These are phyloP conservation scores for Stictocephala bisonia DNA, from an alignment of 2,888 invertebrate genomes.

Conservation along the genomic window DNA sequence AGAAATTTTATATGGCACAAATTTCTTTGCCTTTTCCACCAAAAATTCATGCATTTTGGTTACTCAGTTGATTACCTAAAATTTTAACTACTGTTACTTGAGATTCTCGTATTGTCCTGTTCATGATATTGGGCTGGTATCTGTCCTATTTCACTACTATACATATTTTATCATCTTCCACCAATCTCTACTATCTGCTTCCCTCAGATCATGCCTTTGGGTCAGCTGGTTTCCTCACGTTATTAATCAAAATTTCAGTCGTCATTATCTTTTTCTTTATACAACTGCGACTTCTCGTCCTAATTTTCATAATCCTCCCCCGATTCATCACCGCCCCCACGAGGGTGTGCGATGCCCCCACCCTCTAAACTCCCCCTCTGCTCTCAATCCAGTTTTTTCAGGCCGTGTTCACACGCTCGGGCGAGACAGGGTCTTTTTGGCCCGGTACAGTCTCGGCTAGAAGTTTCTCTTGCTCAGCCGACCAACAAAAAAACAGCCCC, in stretches of 20 bases:
- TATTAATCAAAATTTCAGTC: conserved; percentile 41
- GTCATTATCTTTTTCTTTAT: conserved; percentile 42
- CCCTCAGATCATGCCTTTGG: too few relatives aligned
- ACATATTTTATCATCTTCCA: too few relatives aligned
- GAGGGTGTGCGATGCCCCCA: conserved; percentile 17
- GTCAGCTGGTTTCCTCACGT: conserved; percentile 28
- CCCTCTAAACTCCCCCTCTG: background rate
- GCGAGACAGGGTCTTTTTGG: conserved; percentile 42
- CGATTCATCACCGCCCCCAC: conserved; percentile 39
- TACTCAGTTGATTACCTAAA: too few relatives aligned
- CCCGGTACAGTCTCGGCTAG: conserved; percentile 17
- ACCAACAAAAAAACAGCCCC: conserved; percentile 33
- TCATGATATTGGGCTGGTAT: too few relatives aligned
- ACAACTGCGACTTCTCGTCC: conserved; percentile 45
- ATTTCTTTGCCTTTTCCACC: too few relatives aligned
- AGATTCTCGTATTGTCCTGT: too few relatives aligned
- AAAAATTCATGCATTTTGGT: too few relatives aligned
- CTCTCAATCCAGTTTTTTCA: conserved; percentile 49
- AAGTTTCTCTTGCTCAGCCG: background rate
- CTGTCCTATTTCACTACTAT: too few relatives aligned
- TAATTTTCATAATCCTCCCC: conserved; percentile 48
- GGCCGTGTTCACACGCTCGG: conserved; percentile 48
- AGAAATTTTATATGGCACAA: too few relatives aligned
- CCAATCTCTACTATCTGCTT: too few relatives aligned
- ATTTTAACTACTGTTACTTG: too few relatives aligned